Evolutionary conservation across 2,113 vertebrate species (phyloP), one percentile per base, ranked within the genome.

Genomic region (Coryphaenoides rupestris): DNA sequence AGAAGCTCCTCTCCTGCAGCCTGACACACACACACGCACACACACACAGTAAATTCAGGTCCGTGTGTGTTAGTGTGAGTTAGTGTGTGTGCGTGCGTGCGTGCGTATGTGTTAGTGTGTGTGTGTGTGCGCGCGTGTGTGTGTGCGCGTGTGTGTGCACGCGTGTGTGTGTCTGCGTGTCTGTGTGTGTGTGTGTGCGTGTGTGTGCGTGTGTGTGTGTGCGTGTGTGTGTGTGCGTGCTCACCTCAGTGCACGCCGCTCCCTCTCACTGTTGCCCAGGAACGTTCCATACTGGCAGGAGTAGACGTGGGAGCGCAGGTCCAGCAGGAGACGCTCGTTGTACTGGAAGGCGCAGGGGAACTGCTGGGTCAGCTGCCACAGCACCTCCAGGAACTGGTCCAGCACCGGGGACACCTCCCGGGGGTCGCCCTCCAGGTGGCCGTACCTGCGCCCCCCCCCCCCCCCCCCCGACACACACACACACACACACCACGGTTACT

Each of bases 321-420:
- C 89, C 58, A 96, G 84, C 66, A 99, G 79, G 89, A 98, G 95
- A 79, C 92, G 90, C 89, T 99, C 95, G 15, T 95, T 98, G 88
- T 97, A 99, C 83, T 99, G 93, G 66, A 99, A 99, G 84, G 95
- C 95, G 77, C 96, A 99, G 14, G 96, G 96, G 76, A 98, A 96
- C 75, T 96, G 95, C 75, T 97, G 93, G 60, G 91, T 96, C 69
- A 99, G 81, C 82, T 99, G 96, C 96, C 96, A 99, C 33, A 98
- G 89, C 49, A 95, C 98, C 86, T 99, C 96, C 2, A 98, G 88
- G 81, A 99, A 96, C 90, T 99, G 96, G 76, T 98, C 96, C 0
- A 98, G 93, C 40, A 99, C 93, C 0, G 96, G 96, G 0, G 96
- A 98, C 73, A 96, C 94, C 84, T 99, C 96, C 76, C 94, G 97